These are phyloP conservation scores for Phanerotoma sp. DNA, from an alignment of 2,888 invertebrate genomes.

Conservation along the genomic window DNA sequence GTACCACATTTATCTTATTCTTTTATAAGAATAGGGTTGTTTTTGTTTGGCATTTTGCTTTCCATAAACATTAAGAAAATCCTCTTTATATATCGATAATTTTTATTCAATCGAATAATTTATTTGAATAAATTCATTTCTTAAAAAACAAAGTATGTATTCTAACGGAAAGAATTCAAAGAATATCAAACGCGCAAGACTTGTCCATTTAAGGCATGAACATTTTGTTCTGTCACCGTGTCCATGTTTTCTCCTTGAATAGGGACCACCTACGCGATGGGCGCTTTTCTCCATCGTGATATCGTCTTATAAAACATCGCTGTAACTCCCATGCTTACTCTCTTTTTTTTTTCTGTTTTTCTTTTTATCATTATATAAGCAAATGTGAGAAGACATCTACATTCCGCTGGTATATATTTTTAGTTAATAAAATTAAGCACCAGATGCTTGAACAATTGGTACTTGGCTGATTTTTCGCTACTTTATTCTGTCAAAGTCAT, in stretches of 20 bases:
- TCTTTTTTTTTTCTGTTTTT: conserved; percentile 20
- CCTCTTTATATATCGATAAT: no score
- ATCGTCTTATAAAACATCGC: conserved; percentile 48
- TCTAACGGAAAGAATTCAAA: conserved; percentile 20
- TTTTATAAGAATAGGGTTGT: no score
- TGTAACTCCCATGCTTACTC: conserved; percentile 24
- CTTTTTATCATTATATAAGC: conserved; percentile 3
- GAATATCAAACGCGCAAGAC: conserved; percentile 36
- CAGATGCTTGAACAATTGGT: no score
- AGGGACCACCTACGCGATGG: conserved; percentile 53
- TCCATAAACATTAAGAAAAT: no score
- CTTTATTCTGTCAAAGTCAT: no score
- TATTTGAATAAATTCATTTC: neutral
- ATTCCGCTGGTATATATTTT: no score
- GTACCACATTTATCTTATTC: conserved; percentile 28
- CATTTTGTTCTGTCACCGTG: conserved; percentile 56
- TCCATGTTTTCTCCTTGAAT: conserved; percentile 45
- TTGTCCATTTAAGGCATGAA: conserved; percentile 54
- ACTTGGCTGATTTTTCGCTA: no score
- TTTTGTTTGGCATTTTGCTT: no score
- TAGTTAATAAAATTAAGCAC: no score
- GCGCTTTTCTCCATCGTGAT: conserved; percentile 35
- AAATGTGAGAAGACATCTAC: no score
- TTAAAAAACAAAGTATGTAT: neutral
- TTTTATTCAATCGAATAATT: no score